A percentile compares a stretch with the other conserved stretches of the same genome.
These are phyloP conservation scores for Eulemur mongoz DNA, from an alignment of 2,797 vertebrate genomes.

Conservation along the genomic window DNA sequence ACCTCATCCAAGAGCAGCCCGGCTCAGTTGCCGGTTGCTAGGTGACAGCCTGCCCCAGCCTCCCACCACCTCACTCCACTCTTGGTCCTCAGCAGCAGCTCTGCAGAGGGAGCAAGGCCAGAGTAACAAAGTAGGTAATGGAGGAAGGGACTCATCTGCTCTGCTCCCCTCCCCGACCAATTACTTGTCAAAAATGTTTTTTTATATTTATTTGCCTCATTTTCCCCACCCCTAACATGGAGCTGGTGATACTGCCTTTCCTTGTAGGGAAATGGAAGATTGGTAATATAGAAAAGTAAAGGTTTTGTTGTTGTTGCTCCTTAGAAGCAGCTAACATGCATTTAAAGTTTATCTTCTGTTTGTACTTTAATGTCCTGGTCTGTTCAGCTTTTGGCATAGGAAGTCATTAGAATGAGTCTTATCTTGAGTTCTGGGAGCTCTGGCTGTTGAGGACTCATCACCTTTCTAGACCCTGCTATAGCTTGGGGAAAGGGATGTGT, in stretches of 20 bases:
- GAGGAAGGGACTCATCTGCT: not conserved
- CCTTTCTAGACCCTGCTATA: not conserved
- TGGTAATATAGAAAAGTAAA: not conserved
- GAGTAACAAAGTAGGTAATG: fast-evolving
- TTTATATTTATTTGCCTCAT: not conserved
- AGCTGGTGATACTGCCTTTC: not conserved
- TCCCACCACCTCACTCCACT: not conserved
- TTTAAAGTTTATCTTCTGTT: not conserved
- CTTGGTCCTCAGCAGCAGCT: not conserved
- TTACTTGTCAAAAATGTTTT: not conserved
- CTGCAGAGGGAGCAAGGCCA: not conserved
- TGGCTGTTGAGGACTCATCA: not conserved
- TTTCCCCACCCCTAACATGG: not conserved
- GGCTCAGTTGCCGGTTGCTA: not conserved
- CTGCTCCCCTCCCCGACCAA: not conserved
- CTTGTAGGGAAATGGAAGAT: not conserved
- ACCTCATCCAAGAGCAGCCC: not conserved
- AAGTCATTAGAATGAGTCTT: not conserved
- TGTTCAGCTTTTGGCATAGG: not conserved
- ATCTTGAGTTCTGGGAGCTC: not conserved
- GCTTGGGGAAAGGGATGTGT: not conserved
- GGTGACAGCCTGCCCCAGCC: not conserved
- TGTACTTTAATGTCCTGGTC: not conserved
- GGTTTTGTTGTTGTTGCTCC: not conserved
- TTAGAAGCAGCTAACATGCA: not conserved